Evolutionary conservation across 2,888 invertebrate species (phyloP).

Genomic region (Agelastica alni): DNA sequence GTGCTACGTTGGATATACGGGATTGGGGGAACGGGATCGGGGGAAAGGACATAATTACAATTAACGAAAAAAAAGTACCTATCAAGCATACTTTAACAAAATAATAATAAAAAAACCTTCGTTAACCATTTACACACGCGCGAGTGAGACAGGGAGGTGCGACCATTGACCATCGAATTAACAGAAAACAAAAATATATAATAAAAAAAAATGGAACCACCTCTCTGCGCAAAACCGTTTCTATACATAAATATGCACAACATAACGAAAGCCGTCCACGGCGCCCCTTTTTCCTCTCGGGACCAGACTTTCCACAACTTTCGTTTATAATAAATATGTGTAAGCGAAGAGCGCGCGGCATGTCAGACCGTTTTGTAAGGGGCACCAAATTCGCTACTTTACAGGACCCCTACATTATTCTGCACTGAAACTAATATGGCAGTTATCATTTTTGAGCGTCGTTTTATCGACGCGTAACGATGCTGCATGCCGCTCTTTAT

Average conservation of each 20-base stretch:
- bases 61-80: conserved; percentile 30
- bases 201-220: conserved; percentile 9
- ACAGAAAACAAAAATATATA: conserved; percentile 22
- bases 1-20: neutral
- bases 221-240: conserved; percentile 23
- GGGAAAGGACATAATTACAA: conserved; percentile 20
- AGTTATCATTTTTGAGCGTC: conserved; percentile 39
- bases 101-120: conserved; percentile 17
- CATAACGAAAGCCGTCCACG: conserved; percentile 24
- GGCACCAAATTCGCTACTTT: conserved; percentile 5
- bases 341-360: conserved; percentile 29
- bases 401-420: conserved; percentile 30
- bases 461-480: conserved; percentile 19
- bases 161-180: conserved; percentile 8
- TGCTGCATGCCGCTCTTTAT: conserved; percentile 28
- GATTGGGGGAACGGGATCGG: conserved; percentile 2
- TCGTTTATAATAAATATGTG: conserved; percentile 29
- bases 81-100: conserved; percentile 22
- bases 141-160: neutral
- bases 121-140: conserved; percentile 8
- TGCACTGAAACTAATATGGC: conserved; percentile 57
- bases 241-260: conserved; percentile 33
- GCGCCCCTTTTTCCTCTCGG: conserved; percentile 2
- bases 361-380: conserved; percentile 28
- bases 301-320: conserved; percentile 11